Evolutionary conservation across 2,888 invertebrate genomes (phyloP), one percentile per base, ranked within the genome.

Genomic region (Marronus borbonicus): DNA sequence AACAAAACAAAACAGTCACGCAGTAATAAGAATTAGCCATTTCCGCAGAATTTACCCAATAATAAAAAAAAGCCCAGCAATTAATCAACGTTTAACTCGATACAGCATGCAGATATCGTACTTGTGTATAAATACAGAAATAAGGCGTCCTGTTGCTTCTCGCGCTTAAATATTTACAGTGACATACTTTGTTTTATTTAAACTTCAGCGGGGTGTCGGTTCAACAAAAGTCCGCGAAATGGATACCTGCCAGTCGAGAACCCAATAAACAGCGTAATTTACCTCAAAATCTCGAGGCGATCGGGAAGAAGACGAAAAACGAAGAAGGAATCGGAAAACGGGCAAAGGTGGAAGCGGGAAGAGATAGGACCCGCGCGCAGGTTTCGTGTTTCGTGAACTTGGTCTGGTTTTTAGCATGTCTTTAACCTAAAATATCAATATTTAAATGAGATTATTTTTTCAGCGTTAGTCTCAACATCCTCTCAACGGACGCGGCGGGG

Each of bases 381-480:
- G 31, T 52, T 55, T 70, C 70, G 70, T 76, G 70, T 68, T 68
- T 55, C 68, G 70, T 76, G 72, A 76, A 76, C 76, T 74, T 74
- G 79, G 76, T 72, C 76, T 72, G 72, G 65, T 64, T 79, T 79
- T 79, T 64, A 76, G 76, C 80, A 78, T 80, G 81, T 81, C 77
- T 77, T 79, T 79, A 80, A 80, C 79, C 79, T 79, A 78, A 81
- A 80, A 80, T 81, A 81, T 79, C 80, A 80, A 81, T 81, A 81
- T 79, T 78, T 81, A 76, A 80, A 77, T 78, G 78, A 76, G 81
- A 81, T 82, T 82, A 82, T 82, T 82, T 82, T 81, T 81, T 80
- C 76, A 81, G 77, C 72, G 77, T 74, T 72, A 81, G 78, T 81
- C 80, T 81, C 81, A 80, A 80, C 81, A 80, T 79, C 79, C 80